Conservation (phyloP, 2,888 invertebrate genomes). For the Hydroisotoma schaefferi region DNA sequence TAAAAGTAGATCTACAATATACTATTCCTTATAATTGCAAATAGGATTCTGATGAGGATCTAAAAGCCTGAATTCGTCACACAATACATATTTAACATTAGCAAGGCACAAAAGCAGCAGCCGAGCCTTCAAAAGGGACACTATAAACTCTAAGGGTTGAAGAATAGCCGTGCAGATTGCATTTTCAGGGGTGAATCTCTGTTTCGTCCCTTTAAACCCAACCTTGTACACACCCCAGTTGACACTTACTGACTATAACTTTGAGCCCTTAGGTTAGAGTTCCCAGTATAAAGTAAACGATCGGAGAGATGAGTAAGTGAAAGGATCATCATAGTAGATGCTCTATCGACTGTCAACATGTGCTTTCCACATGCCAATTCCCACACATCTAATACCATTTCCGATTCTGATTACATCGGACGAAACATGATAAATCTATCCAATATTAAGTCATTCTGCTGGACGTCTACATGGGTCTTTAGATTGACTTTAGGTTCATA, state of each 20-base stretch:
- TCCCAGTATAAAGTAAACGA: background rate
- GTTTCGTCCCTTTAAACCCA: background rate
- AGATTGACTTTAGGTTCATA: too few species aligned
- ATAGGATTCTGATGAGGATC: slow-evolving; percentile 2
- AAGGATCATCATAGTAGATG: background rate
- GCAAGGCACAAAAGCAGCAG: too few species aligned
- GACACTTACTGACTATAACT: background rate
- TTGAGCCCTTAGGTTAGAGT: too few species aligned
- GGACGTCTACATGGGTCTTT: too few species aligned
- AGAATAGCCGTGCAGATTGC: slow-evolving; percentile 5
- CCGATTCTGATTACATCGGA: slow-evolving; percentile 1
- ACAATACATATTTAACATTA: too few species aligned
- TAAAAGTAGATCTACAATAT: background rate
- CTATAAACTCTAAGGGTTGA: background rate
- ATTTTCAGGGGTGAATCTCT: slow-evolving; percentile 5
- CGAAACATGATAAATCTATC: too few species aligned
- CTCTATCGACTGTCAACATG: slow-evolving; percentile 27
- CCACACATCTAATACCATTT: slow-evolving; percentile 25
- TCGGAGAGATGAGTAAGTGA: background rate
- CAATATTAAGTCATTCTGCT: too few species aligned
- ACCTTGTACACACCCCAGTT: background rate
- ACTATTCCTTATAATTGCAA: background rate
- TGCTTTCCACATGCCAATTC: slow-evolving; percentile 43
- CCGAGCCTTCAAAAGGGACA: background rate
- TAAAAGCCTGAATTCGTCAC: slow-evolving; percentile 1